A percentile compares a stretch with the other conserved stretches of the same genome.
Evolutionary conservation across 2,113 vertebrate genomes (phyloP).

Genomic region (Chionomys nivalis): DNA sequence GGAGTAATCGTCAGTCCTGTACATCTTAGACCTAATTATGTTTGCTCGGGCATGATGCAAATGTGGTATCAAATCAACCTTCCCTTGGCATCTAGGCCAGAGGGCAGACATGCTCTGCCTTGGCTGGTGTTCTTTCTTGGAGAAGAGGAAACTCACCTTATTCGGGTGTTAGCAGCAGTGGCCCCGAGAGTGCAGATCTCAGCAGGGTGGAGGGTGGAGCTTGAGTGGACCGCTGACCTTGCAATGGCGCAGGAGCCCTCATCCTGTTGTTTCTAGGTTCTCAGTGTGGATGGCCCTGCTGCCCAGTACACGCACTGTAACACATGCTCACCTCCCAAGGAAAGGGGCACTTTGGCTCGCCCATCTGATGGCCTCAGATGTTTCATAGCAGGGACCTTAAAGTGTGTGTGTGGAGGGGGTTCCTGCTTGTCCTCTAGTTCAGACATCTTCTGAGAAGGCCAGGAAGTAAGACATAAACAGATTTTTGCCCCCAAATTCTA

Average conservation of each 20-base stretch:
- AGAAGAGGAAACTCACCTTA: neutral
- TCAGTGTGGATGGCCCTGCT: neutral
- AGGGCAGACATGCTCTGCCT: neutral
- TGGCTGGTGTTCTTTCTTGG: neutral
- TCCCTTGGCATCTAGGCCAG: neutral
- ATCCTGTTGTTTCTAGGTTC: neutral
- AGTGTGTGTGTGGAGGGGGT: too few relatives aligned
- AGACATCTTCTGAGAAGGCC: constrained; percentile 1
- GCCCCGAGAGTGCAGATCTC: neutral
- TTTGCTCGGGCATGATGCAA: constrained; percentile 35
- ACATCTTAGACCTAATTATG: constrained; percentile 26
- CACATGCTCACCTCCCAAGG: neutral
- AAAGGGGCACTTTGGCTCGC: neutral
- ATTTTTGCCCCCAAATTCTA: neutral
- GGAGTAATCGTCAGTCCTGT: constrained; percentile 2
- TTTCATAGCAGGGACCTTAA: neutral
- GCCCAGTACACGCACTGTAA: neutral
- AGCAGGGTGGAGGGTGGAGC: neutral
- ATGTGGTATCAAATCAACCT: neutral
- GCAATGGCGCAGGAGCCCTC: neutral
- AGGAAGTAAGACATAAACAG: neutral
- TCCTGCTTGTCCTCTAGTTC: neutral
- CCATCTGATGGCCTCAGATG: neutral
- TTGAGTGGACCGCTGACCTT: neutral
- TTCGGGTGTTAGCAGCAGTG: neutral